Conservation (phyloP, 2,888 invertebrate genomes). For the Drosophila prolongata region DNA sequence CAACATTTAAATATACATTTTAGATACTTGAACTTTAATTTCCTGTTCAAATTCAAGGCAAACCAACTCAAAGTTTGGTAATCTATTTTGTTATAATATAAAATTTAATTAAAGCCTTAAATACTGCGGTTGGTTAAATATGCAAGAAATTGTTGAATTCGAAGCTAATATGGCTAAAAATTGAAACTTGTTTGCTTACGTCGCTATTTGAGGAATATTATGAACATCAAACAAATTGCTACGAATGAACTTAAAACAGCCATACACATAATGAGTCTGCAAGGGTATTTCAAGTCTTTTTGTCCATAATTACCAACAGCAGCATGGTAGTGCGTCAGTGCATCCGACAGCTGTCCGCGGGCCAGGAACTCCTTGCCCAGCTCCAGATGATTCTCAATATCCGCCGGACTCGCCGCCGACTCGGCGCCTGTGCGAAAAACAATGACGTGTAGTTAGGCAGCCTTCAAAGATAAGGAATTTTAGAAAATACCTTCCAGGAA, state of each 20-base stretch:
- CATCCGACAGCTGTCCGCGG: slow-evolving; percentile 97
- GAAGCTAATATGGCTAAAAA: not conserved
- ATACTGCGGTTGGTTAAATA: not conserved
- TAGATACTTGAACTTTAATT: too few species aligned
- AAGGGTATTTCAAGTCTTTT: not conserved
- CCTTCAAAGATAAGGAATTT: slow-evolving; percentile 14
- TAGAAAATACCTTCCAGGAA: slow-evolving; percentile 88
- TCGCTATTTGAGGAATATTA: too few species aligned
- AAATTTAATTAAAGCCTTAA: too few species aligned
- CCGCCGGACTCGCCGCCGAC: slow-evolving; percentile 86
- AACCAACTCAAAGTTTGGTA: not conserved
- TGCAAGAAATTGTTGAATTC: not conserved
- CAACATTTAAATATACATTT: too few species aligned
- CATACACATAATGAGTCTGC: too few species aligned
- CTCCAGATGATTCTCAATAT: slow-evolving; percentile 97
- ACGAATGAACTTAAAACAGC: too few species aligned
- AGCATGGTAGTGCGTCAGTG: slow-evolving; percentile 98
- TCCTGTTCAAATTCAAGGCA: not conserved
- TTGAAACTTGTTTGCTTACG: too few species aligned
- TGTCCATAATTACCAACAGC: slow-evolving; percentile 92
- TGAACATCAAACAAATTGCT: too few species aligned
- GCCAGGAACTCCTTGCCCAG: slow-evolving; percentile 96
- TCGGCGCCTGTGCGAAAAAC: slow-evolving; percentile 87
- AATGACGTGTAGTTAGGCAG: slow-evolving; percentile 54
- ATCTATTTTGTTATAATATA: not conserved